Evolutionary conservation across 2,888 invertebrate genomes (phyloP).

Genomic region (Synanthedon vespiformis): DNA sequence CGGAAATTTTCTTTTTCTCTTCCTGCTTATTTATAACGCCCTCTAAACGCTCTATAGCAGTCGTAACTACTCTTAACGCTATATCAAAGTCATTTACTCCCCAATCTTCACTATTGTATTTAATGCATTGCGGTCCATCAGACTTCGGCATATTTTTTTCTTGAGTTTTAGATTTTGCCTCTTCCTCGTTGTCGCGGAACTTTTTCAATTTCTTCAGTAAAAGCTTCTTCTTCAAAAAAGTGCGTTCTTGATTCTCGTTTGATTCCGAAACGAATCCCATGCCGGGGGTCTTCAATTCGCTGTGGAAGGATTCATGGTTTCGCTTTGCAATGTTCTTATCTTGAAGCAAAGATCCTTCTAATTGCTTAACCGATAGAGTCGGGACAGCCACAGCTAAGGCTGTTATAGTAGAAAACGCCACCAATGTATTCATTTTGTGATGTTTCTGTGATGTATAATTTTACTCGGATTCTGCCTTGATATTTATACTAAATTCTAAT

Average conservation of each 20-base stretch:
- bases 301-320: conserved; percentile 13
- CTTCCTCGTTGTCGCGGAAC: conserved; percentile 49
- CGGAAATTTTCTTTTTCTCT: conserved; percentile 11
- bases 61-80: conserved; percentile 46
- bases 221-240: not conserved
- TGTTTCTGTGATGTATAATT: conserved; percentile 24
- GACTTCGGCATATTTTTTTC: conserved; percentile 39
- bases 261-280: conserved; percentile 13
- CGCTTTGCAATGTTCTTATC: conserved; percentile 16
- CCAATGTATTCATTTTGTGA: conserved; percentile 50
- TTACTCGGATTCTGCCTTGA: conserved; percentile 8
- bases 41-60: conserved; percentile 51
- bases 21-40: conserved; percentile 37
- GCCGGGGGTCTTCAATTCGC: not conserved
- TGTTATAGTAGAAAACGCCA: conserved; percentile 41
- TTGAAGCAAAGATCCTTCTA: conserved; percentile 6
- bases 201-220: conserved; percentile 37
- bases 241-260: not conserved
- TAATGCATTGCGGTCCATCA: conserved; percentile 43
- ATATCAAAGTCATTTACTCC: conserved; percentile 35
- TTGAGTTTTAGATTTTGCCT: conserved; percentile 31
- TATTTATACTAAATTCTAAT: conserved; percentile 38
- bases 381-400: conserved; percentile 41
- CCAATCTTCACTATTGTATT: conserved; percentile 10
- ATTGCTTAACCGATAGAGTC: conserved; percentile 20